phyloP scores from a whole-genome alignment of 2,888 invertebrate species.

The Gasteruption jaculator region DNA sequence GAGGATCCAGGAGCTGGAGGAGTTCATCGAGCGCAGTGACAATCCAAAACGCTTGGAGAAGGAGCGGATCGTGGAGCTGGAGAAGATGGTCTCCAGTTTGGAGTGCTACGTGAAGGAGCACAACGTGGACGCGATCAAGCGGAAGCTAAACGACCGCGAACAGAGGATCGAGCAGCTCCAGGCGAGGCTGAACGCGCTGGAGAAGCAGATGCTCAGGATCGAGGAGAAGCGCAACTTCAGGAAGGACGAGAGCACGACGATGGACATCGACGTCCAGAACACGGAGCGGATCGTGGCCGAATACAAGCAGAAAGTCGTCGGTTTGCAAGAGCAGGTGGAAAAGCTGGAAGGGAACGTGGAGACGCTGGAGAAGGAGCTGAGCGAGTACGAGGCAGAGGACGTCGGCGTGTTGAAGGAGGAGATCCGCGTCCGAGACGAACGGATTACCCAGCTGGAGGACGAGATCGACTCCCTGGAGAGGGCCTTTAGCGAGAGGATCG shows the following conservation, averaged over 20 bases:
- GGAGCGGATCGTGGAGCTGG: slow-evolving; percentile 37
- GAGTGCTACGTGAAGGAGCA: slow-evolving; percentile 43
- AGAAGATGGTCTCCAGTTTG: slow-evolving; percentile 41
- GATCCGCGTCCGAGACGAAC: slow-evolving; percentile 36
- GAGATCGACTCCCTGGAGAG: slow-evolving; percentile 42
- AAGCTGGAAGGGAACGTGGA: slow-evolving; percentile 26
- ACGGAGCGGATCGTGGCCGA: slow-evolving; percentile 32
- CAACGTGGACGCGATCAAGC: slow-evolving; percentile 38
- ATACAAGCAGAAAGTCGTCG: slow-evolving; percentile 36
- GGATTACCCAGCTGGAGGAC: slow-evolving; percentile 35
- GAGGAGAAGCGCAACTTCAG: slow-evolving; percentile 16
- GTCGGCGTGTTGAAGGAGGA: slow-evolving; percentile 38
- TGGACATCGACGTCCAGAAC: slow-evolving; percentile 27
- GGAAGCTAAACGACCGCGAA: slow-evolving; percentile 40
- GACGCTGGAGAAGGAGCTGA: slow-evolving; percentile 32
- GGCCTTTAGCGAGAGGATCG: slow-evolving; percentile 38
- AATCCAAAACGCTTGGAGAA: slow-evolving; percentile 53
- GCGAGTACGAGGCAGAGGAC: slow-evolving; percentile 34
- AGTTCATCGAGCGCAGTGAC: slow-evolving; percentile 57
- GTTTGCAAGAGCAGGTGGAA: slow-evolving; percentile 34
- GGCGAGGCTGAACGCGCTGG: slow-evolving; percentile 23
- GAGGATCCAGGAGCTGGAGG: slow-evolving; percentile 45
- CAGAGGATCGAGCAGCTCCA: slow-evolving; percentile 38
- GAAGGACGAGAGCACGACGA: slow-evolving; percentile 29
- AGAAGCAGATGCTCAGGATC: slow-evolving; percentile 24